phyloP scores from a whole-genome alignment of 2,797 vertebrate genomes.

The Phataginus tetradactyla region DNA sequence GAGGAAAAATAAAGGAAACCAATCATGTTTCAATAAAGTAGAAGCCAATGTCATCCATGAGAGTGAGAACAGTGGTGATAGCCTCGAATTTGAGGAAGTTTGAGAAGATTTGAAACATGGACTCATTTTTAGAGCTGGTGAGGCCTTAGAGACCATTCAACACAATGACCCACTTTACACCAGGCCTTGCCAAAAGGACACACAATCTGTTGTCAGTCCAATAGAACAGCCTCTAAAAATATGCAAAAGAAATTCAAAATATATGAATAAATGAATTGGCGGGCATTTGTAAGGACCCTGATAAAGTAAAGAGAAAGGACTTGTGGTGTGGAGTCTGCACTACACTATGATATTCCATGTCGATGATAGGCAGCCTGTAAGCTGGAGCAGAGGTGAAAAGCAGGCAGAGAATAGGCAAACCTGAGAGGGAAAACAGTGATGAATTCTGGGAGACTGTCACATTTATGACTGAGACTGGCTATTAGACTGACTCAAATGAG shows the following conservation, averaged over 20 bases:
- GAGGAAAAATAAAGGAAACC: background rate
- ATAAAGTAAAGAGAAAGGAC: background rate
- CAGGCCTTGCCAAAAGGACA: background rate
- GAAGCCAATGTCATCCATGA: background rate
- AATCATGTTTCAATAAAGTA: background rate
- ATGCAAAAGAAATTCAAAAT: background rate
- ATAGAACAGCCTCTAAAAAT: constrained; percentile 6
- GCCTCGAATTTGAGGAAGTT: background rate
- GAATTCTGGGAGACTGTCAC: background rate
- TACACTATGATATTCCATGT: background rate
- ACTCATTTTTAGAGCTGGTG: background rate
- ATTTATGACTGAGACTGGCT: background rate
- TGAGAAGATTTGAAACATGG: background rate
- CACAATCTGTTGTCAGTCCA: background rate
- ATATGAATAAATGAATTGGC: background rate
- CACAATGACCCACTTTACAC: background rate
- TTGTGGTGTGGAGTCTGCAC: background rate
- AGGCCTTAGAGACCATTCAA: background rate
- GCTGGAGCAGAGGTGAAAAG: background rate
- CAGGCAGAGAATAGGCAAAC: background rate
- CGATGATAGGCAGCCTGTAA: background rate
- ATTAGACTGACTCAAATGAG: background rate
- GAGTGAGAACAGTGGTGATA: background rate
- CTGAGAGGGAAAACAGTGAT: background rate
- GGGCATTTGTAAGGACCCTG: background rate